phyloP scores from a whole-genome alignment of 2,797 vertebrate genomes.

The Chrysocyon brachyurus region DNA sequence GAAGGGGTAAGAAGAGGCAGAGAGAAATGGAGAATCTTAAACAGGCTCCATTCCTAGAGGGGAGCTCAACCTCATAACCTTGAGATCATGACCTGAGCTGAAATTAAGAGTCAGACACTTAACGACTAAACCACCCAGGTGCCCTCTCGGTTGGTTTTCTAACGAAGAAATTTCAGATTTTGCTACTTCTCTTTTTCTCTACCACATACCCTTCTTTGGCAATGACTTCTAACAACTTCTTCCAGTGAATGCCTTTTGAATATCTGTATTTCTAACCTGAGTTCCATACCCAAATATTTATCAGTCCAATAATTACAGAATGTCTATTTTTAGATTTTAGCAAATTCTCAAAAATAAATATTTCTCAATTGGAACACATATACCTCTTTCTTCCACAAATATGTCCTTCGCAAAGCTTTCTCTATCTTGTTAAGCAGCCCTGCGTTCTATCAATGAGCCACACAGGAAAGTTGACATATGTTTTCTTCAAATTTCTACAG shows the following conservation, averaged over 20 bases:
- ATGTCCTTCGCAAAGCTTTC: background rate
- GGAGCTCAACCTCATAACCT: background rate
- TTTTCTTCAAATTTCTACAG: slow-evolving; percentile 36
- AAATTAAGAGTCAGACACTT: background rate
- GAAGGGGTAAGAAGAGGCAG: background rate
- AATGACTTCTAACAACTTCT: background rate
- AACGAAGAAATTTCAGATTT: background rate
- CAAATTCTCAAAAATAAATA: background rate
- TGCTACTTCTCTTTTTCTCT: background rate
- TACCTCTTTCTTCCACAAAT: background rate
- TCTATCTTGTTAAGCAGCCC: background rate
- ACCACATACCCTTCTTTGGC: background rate
- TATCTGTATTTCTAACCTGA: background rate
- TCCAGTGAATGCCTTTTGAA: background rate
- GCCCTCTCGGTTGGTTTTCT: background rate
- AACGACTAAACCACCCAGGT: background rate
- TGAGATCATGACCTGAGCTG: background rate
- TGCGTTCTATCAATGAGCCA: background rate
- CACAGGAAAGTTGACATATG: background rate
- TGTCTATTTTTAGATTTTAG: background rate
- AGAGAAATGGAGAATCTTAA: background rate
- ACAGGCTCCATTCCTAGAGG: background rate
- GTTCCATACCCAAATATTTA: background rate
- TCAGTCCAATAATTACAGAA: background rate
- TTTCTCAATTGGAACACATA: background rate